Percentiles rank a stretch among this genome's conserved stretches.
These are phyloP conservation scores for Halcyon chelicuti DNA, from an alignment of 2,797 vertebrate species.

Conservation along the genomic window DNA sequence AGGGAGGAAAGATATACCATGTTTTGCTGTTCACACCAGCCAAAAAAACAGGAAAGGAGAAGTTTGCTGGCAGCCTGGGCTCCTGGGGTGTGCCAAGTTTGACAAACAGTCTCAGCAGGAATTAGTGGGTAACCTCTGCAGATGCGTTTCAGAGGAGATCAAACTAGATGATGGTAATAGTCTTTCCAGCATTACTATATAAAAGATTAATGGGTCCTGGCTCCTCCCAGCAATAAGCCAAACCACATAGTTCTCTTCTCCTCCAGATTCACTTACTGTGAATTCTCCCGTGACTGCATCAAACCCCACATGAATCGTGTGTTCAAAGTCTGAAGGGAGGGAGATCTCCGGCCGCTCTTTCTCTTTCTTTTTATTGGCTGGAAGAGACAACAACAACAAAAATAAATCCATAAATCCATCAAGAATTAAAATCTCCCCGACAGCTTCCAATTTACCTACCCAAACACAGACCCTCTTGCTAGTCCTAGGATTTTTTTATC, in stretches of 20 bases:
- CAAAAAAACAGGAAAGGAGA: neutral
- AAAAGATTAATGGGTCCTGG: slow-evolving; percentile 38
- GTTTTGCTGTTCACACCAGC: neutral
- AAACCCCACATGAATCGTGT: slow-evolving; percentile 96
- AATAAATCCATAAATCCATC: neutral
- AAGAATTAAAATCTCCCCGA: neutral
- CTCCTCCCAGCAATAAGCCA: slow-evolving; percentile 8
- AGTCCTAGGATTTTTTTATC: neutral
- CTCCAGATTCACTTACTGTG: slow-evolving; percentile 85
- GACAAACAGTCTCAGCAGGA: neutral
- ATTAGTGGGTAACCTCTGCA: neutral
- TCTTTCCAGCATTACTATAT: slow-evolving; percentile 4
- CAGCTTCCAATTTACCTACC: neutral
- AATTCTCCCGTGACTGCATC: slow-evolving; percentile 96
- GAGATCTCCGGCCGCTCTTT: slow-evolving; percentile 93
- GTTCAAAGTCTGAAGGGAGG: slow-evolving; percentile 94
- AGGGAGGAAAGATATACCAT: neutral
- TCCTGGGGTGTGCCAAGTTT: neutral
- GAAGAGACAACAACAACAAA: neutral
- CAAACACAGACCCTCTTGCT: neutral
- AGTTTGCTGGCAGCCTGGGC: neutral
- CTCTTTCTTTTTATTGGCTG: slow-evolving; percentile 91
- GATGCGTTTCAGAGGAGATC: slow-evolving; percentile 1
- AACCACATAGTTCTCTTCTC: neutral
- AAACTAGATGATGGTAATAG: neutral